Conservation (phyloP, 2,888 invertebrate species). For the Glyphotaelius pellucidus region DNA sequence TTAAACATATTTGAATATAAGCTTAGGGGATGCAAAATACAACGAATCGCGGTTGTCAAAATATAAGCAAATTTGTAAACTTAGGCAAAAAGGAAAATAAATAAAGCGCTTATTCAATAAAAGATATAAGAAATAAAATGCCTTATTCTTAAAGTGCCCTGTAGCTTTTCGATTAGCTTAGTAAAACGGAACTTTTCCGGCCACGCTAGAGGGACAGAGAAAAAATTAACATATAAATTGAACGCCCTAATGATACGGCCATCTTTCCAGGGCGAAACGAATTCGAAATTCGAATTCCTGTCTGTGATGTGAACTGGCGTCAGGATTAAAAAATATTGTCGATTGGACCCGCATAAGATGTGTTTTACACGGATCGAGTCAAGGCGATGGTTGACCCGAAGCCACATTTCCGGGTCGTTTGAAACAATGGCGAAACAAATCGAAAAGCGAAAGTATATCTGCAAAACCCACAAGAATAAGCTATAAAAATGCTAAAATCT, state of each 20-base stretch:
- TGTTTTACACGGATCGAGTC: background rate
- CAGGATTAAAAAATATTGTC: conserved; percentile 5
- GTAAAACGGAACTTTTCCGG: background rate
- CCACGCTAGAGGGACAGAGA: conserved; percentile 28
- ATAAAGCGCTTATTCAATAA: background rate
- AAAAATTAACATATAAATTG: conserved; percentile 61
- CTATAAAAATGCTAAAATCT: background rate
- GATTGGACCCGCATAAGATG: conserved; percentile 5
- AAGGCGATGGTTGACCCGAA: background rate
- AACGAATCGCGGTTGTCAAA: background rate
- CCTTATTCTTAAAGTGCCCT: conserved; percentile 9
- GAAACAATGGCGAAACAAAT: conserved; percentile 35
- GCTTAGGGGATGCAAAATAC: background rate
- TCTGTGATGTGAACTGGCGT: conserved; percentile 4
- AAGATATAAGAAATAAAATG: background rate
- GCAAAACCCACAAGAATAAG: conserved; percentile 2
- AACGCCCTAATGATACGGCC: conserved; percentile 39
- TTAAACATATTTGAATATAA: background rate
- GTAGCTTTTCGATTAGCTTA: background rate
- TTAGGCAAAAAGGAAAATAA: background rate
- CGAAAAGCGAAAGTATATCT: background rate
- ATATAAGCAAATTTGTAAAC: background rate
- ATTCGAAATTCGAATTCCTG: conserved; percentile 33
- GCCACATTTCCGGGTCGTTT: background rate
- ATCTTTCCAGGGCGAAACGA: background rate